Base-by-base conservation (phyloP, 2,888 invertebrate genomes). In the Minunthozetes semirufus region DNA sequence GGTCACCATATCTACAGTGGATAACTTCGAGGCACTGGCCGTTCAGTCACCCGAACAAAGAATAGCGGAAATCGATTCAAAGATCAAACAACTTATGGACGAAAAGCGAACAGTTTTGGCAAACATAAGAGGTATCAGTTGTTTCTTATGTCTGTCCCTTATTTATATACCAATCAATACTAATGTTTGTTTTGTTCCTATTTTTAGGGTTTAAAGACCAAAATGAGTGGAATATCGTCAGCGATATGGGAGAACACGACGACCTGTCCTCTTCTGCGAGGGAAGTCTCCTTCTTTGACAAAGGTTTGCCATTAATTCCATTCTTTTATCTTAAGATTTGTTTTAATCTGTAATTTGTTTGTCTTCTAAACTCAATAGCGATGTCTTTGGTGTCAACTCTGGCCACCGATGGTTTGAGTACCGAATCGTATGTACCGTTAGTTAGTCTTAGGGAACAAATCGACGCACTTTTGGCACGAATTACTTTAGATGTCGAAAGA, bases 401-500 rank as follows among this genome's bases (percentile, higher is more conserved):
- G 42, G 68, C 42, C 22, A 38, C 42, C 1, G 42, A 68, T 19
- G 68, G 68, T 9, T 46, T 68, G 11, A 68, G 38, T n/a, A 42
- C 6, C 9, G 68, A 68, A 38, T 68, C 68, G 33, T 68, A 42
- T 22, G 46, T 25, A 68, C 68, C 68, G 22, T 68, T 68, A 68
- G 68, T 68, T 38, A 42, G 68, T 68, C 68, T 68, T 19, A 19
- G 68, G 38, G 68, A 68, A n/a, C 68, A 68, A 68, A 68, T 68
- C 46, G 68, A 68, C 46, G 68, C 68, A 68, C 68, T 68, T 17
- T 46, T 68, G 42, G 68, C 68, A 8, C 68, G 68, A 38, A 17
- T 68, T n/a, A 42, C 68, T 0, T 9, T 68, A 63, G 63, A 63
- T 2, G 27, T 29, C 1, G 63, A 63, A 6, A 22, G 19, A 38